Base-by-base conservation (phyloP, 1,140 invertebrate species). In the Bicyclus anynana region DNA sequence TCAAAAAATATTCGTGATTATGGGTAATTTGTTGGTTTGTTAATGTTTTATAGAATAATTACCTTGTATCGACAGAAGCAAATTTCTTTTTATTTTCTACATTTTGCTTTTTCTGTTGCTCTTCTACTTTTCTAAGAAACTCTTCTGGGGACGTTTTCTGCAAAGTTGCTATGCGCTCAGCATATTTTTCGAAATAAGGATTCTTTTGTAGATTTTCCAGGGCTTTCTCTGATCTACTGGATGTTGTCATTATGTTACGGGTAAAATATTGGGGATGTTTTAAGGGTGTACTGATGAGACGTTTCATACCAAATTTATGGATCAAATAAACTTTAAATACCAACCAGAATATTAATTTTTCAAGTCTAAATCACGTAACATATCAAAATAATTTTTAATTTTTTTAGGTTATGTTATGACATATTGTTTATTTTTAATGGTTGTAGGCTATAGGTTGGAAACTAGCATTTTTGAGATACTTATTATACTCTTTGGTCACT, bases 141-240 rank as follows among this genome's bases (percentile, higher is more conserved):
- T 95, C 93, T 59, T 94, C 93, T 0, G 95, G 94, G 37, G 92
- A 92, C 0, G 91, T 93, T 82, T 94, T 86, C 77, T 96, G 94
- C 26, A 95, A 68, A 54, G 91, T 87, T 1, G 93, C 91, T 58
- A 97, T 95, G 80, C 96, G 95, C 0, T 91, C 77, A 0, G 94
- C 93, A 87, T 97, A 97, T 79, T 96, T 97, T 14, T 93, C 92
- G 72, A 90, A 97, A 74, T 94, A 97, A 0, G 95, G 94, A 90
- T 97, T 97, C 5, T 85, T 91, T 81, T 93, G 85, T 23, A 95
- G 77, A 18, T 93, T 90, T 59, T 94, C 92, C 35, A 93, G 61
- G 1, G 87, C 90, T 71, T 94, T 91, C 69, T 93, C 89, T 46
- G 89, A 62, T 48, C 80, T 90, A 0, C 55, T 44, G 23, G 82